These are phyloP conservation scores for Festucalex cinctus DNA, from an alignment of 2,113 vertebrate genomes.

Conservation along the genomic window DNA sequence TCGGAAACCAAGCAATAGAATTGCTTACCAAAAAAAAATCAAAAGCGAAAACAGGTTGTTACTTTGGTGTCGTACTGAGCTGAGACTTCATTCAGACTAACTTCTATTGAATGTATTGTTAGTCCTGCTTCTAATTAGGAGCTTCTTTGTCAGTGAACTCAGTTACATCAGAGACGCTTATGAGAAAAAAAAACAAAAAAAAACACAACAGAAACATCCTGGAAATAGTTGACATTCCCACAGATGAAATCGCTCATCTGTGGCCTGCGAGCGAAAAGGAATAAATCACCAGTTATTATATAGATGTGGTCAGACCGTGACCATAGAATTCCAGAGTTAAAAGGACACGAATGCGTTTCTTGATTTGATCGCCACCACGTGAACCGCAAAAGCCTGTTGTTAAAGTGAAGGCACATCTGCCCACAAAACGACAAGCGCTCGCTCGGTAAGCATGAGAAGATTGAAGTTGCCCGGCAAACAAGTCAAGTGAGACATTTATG, in stretches of 20 bases:
- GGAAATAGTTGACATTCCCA: constrained; percentile 23
- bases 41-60: background rate
- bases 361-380: constrained; percentile 1
- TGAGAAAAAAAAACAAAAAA: too few relatives aligned
- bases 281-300: constrained; percentile 8
- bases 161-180: constrained; percentile 16
- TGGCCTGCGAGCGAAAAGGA: constrained; percentile 23
- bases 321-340: constrained; percentile 10
- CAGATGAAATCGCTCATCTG: constrained; percentile 29
- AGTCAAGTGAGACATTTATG: background rate
- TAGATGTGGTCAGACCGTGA: constrained; percentile 5
- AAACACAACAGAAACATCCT: constrained; percentile 11
- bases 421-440: constrained; percentile 7
- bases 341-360: constrained; percentile 1
- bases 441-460: constrained; percentile 2
- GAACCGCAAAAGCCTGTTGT: background rate
- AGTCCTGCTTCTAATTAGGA: constrained; percentile 21
- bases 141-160: constrained; percentile 13
- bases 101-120: constrained; percentile 1
- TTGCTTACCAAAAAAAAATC: background rate
- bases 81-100: constrained; percentile 3
- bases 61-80: background rate
- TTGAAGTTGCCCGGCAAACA: background rate
- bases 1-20: too few relatives aligned
- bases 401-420: background rate